Percentiles rank a stretch among this genome's conserved stretches.
Evolutionary conservation across 2,888 invertebrate genomes (phyloP).

Genomic region (Andricus quercusramuli): DNA sequence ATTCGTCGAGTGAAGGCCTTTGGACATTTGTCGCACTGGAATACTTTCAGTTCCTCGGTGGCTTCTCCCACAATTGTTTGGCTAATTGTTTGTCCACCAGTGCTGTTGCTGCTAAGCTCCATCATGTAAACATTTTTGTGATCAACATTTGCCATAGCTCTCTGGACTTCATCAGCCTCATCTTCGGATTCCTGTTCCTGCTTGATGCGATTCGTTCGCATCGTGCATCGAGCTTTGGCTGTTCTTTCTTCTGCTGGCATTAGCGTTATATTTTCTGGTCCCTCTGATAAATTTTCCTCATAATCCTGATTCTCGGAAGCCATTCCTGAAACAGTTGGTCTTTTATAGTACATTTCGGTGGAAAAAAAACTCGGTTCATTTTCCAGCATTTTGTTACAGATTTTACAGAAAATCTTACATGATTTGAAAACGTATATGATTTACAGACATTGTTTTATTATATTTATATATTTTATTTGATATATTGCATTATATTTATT

Average conservation of each 20-base stretch:
- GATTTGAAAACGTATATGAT: too few relatives aligned
- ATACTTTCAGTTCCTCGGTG: conserved; percentile 79
- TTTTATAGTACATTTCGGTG: too few relatives aligned
- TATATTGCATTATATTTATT: too few relatives aligned
- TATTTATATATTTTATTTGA: too few relatives aligned
- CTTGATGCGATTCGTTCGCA: conserved; percentile 75
- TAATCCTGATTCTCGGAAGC: conserved; percentile 74
- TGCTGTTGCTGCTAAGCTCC: conserved; percentile 69
- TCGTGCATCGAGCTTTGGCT: conserved; percentile 76
- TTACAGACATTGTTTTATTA: too few relatives aligned
- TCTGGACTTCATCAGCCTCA: conserved; percentile 73
- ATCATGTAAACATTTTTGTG: conserved; percentile 75
- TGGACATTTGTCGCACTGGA: conserved; percentile 83
- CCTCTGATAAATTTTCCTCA: conserved; percentile 73
- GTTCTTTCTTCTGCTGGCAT: conserved; percentile 73
- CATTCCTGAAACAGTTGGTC: conserved; percentile 66
- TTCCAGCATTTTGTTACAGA: too few relatives aligned
- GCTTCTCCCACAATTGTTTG: conserved; percentile 67
- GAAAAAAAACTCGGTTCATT: too few relatives aligned
- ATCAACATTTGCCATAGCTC: conserved; percentile 70
- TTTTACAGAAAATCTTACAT: too few relatives aligned
- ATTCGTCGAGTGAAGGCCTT: conserved; percentile 83
- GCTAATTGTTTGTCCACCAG: conserved; percentile 63
- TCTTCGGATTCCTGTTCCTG: conserved; percentile 77
- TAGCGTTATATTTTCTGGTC: conserved; percentile 80